Conservation (phyloP, 2,113 vertebrate species). For the Varanus salvator region DNA sequence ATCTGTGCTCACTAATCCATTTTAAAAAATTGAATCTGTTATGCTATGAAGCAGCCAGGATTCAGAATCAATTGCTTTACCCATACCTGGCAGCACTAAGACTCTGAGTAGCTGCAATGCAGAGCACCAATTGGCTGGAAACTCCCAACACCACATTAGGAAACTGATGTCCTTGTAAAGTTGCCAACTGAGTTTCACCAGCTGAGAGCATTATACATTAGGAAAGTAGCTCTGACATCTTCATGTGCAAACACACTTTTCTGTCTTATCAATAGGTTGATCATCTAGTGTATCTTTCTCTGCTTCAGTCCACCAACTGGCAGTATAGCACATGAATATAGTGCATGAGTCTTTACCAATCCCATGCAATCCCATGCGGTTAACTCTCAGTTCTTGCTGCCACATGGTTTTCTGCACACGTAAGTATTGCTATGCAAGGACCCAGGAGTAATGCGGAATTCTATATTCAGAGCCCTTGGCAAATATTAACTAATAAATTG, state of each 20-base stretch:
- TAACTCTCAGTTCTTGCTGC: background rate
- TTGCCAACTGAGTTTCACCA: slow-evolving; percentile 69
- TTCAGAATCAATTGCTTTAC: too few relatives aligned
- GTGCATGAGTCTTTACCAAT: background rate
- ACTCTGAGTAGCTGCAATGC: slow-evolving; percentile 37
- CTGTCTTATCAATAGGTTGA: slow-evolving; percentile 63
- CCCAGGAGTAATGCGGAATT: background rate
- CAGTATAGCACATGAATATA: background rate
- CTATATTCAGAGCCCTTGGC: slow-evolving; percentile 50
- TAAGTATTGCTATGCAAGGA: slow-evolving; percentile 4
- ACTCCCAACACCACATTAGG: slow-evolving; percentile 62
- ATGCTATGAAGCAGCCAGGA: too few relatives aligned
- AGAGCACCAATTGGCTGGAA: slow-evolving; percentile 51
- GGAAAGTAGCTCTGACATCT: slow-evolving; percentile 46
- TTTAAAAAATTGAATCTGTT: too few relatives aligned
- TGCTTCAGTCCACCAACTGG: slow-evolving; percentile 27
- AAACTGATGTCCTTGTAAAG: slow-evolving; percentile 70
- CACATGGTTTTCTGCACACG: background rate
- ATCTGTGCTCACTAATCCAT: too few relatives aligned
- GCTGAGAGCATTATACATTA: slow-evolving; percentile 44
- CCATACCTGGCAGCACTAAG: background rate
- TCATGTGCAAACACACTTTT: slow-evolving; percentile 38
- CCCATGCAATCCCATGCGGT: slow-evolving; percentile 23
- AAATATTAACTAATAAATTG: slow-evolving; percentile 22
- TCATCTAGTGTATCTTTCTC: slow-evolving; percentile 57